phyloP scores from a whole-genome alignment of 2,797 vertebrate genomes.

The Sebastes itinus region DNA sequence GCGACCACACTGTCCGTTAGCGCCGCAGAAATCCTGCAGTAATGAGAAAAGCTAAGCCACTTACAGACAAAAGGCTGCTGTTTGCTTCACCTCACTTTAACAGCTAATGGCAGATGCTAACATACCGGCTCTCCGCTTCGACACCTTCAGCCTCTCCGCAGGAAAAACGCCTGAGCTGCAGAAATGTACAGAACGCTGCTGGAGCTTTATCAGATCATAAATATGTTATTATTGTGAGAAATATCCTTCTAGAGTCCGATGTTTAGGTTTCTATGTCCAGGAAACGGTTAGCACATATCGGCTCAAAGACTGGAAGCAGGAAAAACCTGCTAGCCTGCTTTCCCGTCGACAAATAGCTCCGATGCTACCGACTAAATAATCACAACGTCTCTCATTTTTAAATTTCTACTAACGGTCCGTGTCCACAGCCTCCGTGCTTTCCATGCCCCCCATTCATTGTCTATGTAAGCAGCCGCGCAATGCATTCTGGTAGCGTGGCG shows the following conservation, averaged over 20 bases:
- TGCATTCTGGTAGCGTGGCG: too few relatives aligned
- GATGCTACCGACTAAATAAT: too few relatives aligned
- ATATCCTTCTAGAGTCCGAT: not conserved
- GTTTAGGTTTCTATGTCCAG: too few relatives aligned
- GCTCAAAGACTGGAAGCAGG: not conserved
- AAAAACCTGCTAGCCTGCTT: too few relatives aligned
- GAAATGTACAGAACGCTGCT: not conserved
- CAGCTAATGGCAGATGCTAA: slow-evolving; percentile 37
- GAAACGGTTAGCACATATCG: not conserved
- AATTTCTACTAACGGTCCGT: too few relatives aligned
- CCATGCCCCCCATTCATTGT: too few relatives aligned
- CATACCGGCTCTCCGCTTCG: not conserved
- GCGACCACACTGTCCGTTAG: slow-evolving; percentile 33
- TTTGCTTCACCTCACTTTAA: slow-evolving; percentile 55
- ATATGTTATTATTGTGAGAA: not conserved
- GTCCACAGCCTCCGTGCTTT: too few relatives aligned
- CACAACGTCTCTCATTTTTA: too few relatives aligned
- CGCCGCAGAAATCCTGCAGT: slow-evolving; percentile 48
- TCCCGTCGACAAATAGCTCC: not conserved
- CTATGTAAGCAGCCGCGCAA: too few relatives aligned
- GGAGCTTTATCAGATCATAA: not conserved
- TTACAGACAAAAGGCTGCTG: slow-evolving; percentile 54
- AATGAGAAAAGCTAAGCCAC: slow-evolving; percentile 68
- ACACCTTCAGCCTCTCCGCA: slow-evolving; percentile 4
- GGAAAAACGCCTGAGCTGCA: not conserved